Evolutionary conservation across 2,888 invertebrate genomes (phyloP).

Genomic region (Cordilura impudica): DNA sequence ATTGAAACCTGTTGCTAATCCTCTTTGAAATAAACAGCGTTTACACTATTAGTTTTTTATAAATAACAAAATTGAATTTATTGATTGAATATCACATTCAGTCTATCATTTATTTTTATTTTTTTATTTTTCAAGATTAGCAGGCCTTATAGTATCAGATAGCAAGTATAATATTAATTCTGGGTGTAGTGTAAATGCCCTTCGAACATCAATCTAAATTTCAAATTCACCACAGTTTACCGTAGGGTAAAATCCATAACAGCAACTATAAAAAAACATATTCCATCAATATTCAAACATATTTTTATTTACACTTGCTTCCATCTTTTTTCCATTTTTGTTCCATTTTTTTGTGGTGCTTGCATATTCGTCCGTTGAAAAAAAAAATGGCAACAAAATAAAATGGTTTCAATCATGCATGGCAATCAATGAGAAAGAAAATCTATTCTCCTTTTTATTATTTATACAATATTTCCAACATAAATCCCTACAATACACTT

Average conservation of each 20-base stretch:
- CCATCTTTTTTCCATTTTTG: not conserved
- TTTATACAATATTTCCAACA: not conserved
- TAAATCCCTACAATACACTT: not conserved
- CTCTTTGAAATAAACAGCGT: no score
- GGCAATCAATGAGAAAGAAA: conserved; percentile 56
- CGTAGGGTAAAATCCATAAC: not conserved
- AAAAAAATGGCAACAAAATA: conserved; percentile 30
- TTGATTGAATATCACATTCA: no score
- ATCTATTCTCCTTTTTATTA: conserved; percentile 5
- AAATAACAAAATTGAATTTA: no score
- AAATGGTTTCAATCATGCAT: conserved; percentile 47
- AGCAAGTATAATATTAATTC: no score
- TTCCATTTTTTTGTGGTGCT: not conserved
- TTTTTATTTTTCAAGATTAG: no score
- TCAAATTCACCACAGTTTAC: not conserved
- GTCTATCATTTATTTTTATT: no score
- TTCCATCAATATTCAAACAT: conserved; percentile 2
- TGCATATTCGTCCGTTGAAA: no score
- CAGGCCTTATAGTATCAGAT: no score
- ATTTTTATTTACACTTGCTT: conserved; percentile 10
- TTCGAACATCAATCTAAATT: no score
- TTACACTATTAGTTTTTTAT: no score
- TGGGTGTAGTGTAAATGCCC: no score
- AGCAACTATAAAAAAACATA: not conserved
- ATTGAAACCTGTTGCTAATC: no score